Evolutionary conservation across 2,113 vertebrate species (phyloP).

Genomic region (Taxidea taxus): DNA sequence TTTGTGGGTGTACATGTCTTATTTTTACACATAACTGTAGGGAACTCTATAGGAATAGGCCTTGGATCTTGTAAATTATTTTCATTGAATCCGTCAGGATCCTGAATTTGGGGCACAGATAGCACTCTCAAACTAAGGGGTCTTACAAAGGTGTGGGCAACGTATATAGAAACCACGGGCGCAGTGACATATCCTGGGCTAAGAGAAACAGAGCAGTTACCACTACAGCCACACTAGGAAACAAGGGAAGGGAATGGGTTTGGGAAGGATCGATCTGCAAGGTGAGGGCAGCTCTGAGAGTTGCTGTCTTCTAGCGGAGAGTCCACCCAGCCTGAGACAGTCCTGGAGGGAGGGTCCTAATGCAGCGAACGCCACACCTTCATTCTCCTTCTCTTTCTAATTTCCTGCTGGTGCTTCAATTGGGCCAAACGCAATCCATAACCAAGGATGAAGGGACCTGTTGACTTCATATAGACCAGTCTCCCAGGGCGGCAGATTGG

Average conservation of each 20-base stretch:
- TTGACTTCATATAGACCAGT: too few relatives aligned
- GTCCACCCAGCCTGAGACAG: background rate
- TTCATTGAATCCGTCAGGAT: too few relatives aligned
- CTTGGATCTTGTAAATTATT: background rate
- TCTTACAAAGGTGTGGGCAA: background rate
- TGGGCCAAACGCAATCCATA: background rate
- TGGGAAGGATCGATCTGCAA: too few relatives aligned
- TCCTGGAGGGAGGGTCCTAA: too few relatives aligned
- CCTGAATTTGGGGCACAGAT: background rate
- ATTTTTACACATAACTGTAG: background rate
- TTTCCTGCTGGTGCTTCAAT: too few relatives aligned
- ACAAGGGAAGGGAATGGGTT: background rate
- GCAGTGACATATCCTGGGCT: background rate
- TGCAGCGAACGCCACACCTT: fast-evolving
- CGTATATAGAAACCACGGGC: background rate
- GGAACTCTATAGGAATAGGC: background rate
- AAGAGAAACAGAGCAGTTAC: background rate
- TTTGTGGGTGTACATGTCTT: background rate
- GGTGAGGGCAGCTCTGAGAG: background rate
- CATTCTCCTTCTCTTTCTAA: fast-evolving
- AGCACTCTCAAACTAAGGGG: background rate
- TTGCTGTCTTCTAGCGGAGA: fast-evolving
- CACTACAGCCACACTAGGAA: background rate
- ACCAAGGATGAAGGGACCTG: background rate
- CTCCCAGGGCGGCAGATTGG: fast-evolving